Conservation (phyloP, 2,113 vertebrate species). For the Drymodes brunneopygia region DNA sequence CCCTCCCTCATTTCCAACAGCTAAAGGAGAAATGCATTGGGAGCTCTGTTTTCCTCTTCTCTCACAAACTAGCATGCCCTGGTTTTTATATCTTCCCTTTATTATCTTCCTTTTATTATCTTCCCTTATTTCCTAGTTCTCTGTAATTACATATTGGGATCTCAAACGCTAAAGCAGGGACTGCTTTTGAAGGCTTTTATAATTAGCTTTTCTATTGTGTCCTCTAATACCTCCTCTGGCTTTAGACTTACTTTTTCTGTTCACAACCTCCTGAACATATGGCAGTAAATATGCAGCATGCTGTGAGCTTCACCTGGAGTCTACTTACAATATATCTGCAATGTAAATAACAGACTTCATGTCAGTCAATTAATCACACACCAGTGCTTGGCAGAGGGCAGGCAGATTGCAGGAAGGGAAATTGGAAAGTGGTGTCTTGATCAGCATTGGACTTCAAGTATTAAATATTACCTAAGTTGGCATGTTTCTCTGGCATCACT, state of each 20-base stretch:
- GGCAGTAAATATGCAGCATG: constrained; percentile 61
- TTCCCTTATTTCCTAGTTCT: constrained; percentile 34
- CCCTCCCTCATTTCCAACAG: neutral
- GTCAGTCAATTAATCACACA: constrained; percentile 63
- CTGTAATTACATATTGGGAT: constrained; percentile 47
- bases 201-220: constrained; percentile 63
- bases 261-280: constrained; percentile 65
- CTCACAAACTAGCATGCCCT: neutral
- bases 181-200: constrained; percentile 46
- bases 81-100: neutral
- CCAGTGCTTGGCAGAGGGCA: constrained; percentile 53
- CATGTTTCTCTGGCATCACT: neutral
- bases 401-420: constrained; percentile 37
- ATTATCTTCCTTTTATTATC: constrained; percentile 34
- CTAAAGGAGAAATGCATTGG: neutral
- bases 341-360: constrained; percentile 55
- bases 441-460: neutral
- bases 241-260: constrained; percentile 54
- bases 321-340: constrained; percentile 56
- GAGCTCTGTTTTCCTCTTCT: neutral
- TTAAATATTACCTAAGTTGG: neutral
- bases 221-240: constrained; percentile 58
- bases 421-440: neutral
- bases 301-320: constrained; percentile 63
- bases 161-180: constrained; percentile 14